Evolutionary conservation across 1,140 invertebrate genomes (phyloP), one percentile per base, ranked within the genome.

Genomic region (Hylaeus anthracinus): DNA sequence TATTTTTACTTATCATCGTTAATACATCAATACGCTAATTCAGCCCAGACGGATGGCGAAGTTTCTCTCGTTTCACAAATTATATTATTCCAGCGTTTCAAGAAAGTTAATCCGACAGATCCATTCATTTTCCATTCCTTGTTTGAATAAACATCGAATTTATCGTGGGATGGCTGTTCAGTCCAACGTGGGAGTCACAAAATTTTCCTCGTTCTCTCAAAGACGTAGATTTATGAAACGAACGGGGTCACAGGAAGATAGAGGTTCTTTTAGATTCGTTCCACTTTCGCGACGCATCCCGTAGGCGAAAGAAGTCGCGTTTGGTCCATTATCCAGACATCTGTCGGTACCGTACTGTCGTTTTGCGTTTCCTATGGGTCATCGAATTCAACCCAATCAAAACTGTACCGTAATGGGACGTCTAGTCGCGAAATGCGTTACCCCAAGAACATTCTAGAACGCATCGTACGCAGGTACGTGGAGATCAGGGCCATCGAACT

Each of bases 401-500:
- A 58, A 58, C 2, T 58, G 14, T 58, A n/a, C 55, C 15, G 55
- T 15, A 58, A 58, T n/a, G 12, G 55, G 9, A 58, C 14, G 55
- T 58, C 4, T 15, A 45, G 3, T 5, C 43, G 5, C 43, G 26
- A 26, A 26, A 26, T 26, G 26, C 26, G 26, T 26, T 26, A 26
- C 10, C 2, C 3, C 5, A 45, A 72, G 4, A 9, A 45, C 5
- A 5, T 4, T 1, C 37, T 10, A 0, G 43, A 37, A 26, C 56
- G 56, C 58, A 26, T 6, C 2, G 55, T 8, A 37, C n/a, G 58
- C 58, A 37, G 3, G 1, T 37, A 9, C 58, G 5, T n/a, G 63
- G 51, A 53, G 70, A 53, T 26, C 15, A 72, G 5, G 72, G 77
- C 51, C 82, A 55, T 41, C 4, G 77, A 84, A 81, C 81, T 5